Conservation (phyloP, 2,888 invertebrate genomes). For the Tholera decimalis region DNA sequence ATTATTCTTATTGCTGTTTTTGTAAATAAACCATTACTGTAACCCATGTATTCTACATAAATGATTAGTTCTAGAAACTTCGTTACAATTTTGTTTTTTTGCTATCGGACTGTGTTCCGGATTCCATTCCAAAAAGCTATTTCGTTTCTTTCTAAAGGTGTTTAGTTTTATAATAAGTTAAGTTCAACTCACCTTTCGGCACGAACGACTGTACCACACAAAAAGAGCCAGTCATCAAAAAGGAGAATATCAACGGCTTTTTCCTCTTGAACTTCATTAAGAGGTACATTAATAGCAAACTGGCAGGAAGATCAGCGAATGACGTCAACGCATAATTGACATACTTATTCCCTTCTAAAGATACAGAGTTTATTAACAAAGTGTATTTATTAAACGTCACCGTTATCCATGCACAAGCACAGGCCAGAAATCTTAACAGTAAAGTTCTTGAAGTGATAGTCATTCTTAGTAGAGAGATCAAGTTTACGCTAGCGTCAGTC, state of each 20-base stretch:
- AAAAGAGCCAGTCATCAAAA: constrained; percentile 59
- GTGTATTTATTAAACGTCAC: constrained; percentile 91
- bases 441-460: constrained; percentile 69
- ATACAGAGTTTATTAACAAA: constrained; percentile 93
- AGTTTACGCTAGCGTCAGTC: constrained; percentile 12
- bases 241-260: constrained; percentile 73
- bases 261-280: constrained; percentile 89
- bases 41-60: no score
- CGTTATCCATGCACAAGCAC: constrained; percentile 76
- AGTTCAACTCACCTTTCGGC: constrained; percentile 54
- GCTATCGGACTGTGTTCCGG: no score
- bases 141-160: not conserved
- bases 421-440: constrained; percentile 72
- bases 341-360: constrained; percentile 94
- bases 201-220: constrained; percentile 63
- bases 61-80: no score
- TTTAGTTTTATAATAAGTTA: not conserved
- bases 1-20: no score
- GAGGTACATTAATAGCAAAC: constrained; percentile 86
- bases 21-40: no score
- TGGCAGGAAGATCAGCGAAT: constrained; percentile 91
- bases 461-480: constrained; percentile 37
- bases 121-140: not conserved
- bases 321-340: constrained; percentile 93
- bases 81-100: no score